Base-by-base conservation (phyloP, 2,888 invertebrate species). In the Acrobasis suavella region DNA sequence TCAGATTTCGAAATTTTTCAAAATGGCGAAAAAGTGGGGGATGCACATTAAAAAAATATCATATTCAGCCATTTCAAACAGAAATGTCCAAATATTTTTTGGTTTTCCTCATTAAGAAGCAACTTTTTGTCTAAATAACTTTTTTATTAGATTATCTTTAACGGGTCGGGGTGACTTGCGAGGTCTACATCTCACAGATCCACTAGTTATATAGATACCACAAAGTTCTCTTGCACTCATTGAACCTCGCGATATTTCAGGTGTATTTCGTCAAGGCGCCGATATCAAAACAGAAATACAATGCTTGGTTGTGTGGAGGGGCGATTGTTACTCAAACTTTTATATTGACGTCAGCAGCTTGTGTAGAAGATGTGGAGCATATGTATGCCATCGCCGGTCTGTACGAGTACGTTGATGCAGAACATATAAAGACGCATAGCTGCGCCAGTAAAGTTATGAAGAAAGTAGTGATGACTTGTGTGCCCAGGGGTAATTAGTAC, bases 311-410 rank as follows among this genome's bases (percentile, higher is more conserved):
- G 14, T 46, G 46, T n/a, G 46, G 46, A 46, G 46, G 46, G 12
- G 46, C 46, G 3, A 46, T 46, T 14, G 46, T 46, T 14, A 46
- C 2, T n/a, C n/a, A 14, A 1, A 2, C 14, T 14, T 46, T 6
- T 46, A 46, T 46, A 14, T n/a, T 46, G 46, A 46, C 46, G 46
- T 46, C 46, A 46, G n/a, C 46, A n/a, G 46, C 46, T 46, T 46
- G 46, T n/a, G 52, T 60, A 3, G 52, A 52, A 12, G 60, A 60
- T n/a, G 52, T 60, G 9, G 22, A 74, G 16, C 67, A 68, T 56
- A 32, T 80, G 59, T 82, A 81, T 61, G 77, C 71, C 1, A 69
- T 82, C 49, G 73, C 77, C n/a, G 82, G 82, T 0, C 79, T 79
- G 51, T 69, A 68, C 0, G 75, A 74, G 39, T 83, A 82, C 16